Percentiles rank a stretch among this genome's conserved stretches.
These are phyloP conservation scores for Liposcelis brunnea DNA, from an alignment of 2,888 invertebrate species.

Conservation along the genomic window DNA sequence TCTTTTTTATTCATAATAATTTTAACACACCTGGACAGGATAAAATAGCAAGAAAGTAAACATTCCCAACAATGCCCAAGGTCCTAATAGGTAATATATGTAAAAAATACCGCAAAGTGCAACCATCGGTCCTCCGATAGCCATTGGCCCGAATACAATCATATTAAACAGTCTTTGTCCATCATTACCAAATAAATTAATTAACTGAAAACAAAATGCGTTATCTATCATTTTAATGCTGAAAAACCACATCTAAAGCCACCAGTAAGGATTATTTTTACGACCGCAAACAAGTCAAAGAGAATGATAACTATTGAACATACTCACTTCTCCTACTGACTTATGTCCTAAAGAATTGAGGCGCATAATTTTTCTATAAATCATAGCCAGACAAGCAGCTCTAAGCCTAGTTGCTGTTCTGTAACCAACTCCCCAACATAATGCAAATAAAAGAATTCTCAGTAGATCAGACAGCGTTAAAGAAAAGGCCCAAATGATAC, in stretches of 20 bases:
- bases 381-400: conserved; percentile 24
- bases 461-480: conserved; percentile 29
- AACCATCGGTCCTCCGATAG: conserved; percentile 35
- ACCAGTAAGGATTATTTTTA: no score
- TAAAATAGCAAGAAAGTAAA: conserved; percentile 32
- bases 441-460: conserved; percentile 29
- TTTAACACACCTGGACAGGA: conserved; percentile 33
- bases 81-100: conserved; percentile 31
- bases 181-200: conserved; percentile 38
- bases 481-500: conserved; percentile 29
- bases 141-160: conserved; percentile 31
- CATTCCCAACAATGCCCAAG: conserved; percentile 33
- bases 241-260: no score
- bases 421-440: conserved; percentile 33
- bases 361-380: conserved; percentile 25
- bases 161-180: conserved; percentile 35
- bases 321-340: conserved; percentile 26
- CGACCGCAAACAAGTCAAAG: no score
- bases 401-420: conserved; percentile 26
- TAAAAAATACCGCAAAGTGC: conserved; percentile 30
- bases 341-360: conserved; percentile 28
- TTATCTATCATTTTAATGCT: no score
- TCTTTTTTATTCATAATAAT: no score
- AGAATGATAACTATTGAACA: no score
- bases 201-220: conserved; percentile 28